phyloP scores from a whole-genome alignment of 2,113 vertebrate species.

The Caretta caretta region DNA sequence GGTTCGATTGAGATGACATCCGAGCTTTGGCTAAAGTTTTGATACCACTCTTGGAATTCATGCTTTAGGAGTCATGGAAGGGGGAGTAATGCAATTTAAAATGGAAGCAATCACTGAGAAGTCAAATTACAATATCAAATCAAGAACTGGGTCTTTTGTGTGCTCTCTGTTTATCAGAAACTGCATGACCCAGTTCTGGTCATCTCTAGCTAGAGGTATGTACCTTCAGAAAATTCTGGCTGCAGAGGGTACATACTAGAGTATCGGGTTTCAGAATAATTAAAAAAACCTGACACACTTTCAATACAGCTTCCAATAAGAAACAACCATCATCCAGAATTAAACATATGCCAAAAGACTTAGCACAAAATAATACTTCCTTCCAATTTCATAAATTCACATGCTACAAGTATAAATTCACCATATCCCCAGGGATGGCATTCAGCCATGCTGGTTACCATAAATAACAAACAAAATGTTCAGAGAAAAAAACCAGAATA shows the following conservation, averaged over 20 bases:
- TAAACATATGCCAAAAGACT: background rate
- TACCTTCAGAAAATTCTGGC: background rate
- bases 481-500: background rate
- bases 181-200: background rate
- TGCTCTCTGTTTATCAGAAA: background rate
- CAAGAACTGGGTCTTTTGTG: background rate
- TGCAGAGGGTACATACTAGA: background rate
- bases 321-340: background rate
- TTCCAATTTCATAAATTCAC: slow-evolving; percentile 1
- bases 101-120: background rate
- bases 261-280: background rate
- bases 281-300: background rate
- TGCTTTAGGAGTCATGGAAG: background rate
- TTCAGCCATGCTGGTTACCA: background rate
- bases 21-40: background rate
- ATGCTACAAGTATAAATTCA: background rate
- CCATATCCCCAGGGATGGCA: background rate
- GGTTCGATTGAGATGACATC: background rate
- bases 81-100: background rate
- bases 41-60: background rate
- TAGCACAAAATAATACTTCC: background rate
- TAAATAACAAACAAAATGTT: background rate
- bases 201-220: background rate
- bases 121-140: background rate
- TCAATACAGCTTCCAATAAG: background rate